These are phyloP conservation scores for Monoplex corrugatus DNA, from an alignment of 2,888 invertebrate genomes.

Conservation along the genomic window DNA sequence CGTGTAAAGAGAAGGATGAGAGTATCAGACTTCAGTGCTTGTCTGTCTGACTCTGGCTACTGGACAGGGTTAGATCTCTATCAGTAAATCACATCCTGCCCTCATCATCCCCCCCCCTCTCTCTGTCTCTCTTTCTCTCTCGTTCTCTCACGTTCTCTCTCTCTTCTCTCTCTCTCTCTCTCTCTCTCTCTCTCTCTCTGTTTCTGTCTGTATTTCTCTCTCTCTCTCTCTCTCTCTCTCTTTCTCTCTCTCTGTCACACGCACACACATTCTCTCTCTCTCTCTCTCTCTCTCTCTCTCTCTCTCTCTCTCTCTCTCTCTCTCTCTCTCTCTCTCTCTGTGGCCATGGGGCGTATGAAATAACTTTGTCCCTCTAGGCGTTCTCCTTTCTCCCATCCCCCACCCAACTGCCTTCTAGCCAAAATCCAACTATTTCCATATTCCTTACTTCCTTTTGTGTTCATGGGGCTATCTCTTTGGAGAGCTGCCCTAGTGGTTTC, in stretches of 20 bases:
- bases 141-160: neutral
- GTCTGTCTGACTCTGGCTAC: neutral
- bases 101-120: no score
- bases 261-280: neutral
- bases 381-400: no score
- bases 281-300: neutral
- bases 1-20: no score
- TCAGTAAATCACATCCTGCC: neutral
- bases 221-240: neutral
- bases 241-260: neutral
- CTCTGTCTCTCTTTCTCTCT: neutral
- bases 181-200: constrained; percentile 1
- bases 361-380: no score
- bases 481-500: no score
- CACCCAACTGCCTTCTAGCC: no score
- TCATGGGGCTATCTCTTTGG: no score
- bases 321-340: neutral
- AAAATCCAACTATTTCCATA: no score
- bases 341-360: no score
- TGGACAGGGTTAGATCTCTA: neutral
- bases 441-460: no score
- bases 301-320: neutral
- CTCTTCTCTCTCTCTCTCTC: neutral
- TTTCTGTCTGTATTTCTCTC: neutral
- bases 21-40: no score